phyloP scores from a whole-genome alignment of 2,113 vertebrate species.

The Mobula hypostoma region DNA sequence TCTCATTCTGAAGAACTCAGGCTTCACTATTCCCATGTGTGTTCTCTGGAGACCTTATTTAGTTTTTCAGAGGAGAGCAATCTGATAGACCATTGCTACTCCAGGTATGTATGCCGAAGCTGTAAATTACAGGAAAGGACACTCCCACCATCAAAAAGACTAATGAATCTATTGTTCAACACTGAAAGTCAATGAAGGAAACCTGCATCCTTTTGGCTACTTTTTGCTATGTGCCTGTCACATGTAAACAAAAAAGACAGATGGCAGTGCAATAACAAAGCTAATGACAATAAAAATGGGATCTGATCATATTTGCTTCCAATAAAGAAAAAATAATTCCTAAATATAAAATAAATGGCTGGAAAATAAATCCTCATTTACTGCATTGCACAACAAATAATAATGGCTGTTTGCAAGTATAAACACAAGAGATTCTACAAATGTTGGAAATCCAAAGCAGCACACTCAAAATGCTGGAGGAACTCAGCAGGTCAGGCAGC shows the following conservation, averaged over 20 bases:
- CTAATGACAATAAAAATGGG: background rate
- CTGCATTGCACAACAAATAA: background rate
- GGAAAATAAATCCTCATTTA: conserved; percentile 7
- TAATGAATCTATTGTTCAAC: conserved; percentile 27
- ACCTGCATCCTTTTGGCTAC: conserved; percentile 2
- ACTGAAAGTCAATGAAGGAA: conserved; percentile 29
- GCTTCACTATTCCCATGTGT: background rate
- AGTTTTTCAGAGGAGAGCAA: background rate
- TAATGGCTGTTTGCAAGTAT: background rate
- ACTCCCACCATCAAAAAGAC: background rate
- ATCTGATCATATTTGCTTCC: background rate
- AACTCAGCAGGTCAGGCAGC: too few relatives aligned
- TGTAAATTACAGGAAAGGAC: conserved; percentile 34
- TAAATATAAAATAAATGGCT: background rate
- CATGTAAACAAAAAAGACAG: conserved; percentile 12
- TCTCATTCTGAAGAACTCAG: background rate
- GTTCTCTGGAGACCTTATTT: background rate
- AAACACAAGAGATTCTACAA: too few relatives aligned
- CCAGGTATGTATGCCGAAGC: background rate
- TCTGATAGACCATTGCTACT: conserved; percentile 16
- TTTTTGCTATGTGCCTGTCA: conserved; percentile 19
- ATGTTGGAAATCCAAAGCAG: too few relatives aligned
- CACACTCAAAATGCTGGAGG: too few relatives aligned
- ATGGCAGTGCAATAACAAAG: background rate
- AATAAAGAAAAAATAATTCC: background rate